Conservation (phyloP, 2,797 vertebrate species). For the Channallabes apus region DNA sequence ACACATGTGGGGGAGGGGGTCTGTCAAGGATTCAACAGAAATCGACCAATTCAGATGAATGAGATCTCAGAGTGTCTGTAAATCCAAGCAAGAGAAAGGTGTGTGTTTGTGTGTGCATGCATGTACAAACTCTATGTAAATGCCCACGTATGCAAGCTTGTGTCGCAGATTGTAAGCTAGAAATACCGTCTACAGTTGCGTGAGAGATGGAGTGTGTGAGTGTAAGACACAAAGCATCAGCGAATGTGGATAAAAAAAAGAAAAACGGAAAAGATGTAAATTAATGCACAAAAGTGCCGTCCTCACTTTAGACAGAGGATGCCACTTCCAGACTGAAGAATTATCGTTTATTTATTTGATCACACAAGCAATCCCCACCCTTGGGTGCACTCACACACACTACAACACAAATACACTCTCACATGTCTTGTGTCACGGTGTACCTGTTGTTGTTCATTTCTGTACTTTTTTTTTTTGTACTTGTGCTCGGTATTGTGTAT, state of each 20-base stretch:
- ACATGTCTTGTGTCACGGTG: slow-evolving; percentile 24
- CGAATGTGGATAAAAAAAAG: not conserved
- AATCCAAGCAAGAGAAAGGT: not conserved
- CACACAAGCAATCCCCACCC: slow-evolving; percentile 34
- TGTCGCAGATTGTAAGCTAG: not conserved
- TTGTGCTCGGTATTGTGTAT: slow-evolving; percentile 42
- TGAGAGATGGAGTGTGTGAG: not conserved
- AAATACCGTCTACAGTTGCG: not conserved
- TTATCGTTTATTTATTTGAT: slow-evolving; percentile 50
- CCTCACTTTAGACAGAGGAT: slow-evolving; percentile 12
- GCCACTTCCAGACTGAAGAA: slow-evolving; percentile 8
- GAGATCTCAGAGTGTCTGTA: not conserved
- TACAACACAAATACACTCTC: slow-evolving; percentile 36
- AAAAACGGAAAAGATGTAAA: not conserved
- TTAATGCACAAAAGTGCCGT: not conserved
- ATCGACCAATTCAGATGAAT: not conserved
- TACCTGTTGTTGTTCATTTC: slow-evolving; percentile 23
- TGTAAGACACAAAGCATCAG: not conserved
- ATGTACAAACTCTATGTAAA: not conserved
- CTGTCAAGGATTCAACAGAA: not conserved
- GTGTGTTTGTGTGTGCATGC: not conserved
- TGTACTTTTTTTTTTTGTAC: slow-evolving; percentile 29
- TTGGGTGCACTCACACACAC: slow-evolving; percentile 19
- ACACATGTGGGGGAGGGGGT: not conserved
- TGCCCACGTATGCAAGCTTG: not conserved